Base-by-base conservation (phyloP, 2,888 invertebrate species). In the Morpho helenor region DNA sequence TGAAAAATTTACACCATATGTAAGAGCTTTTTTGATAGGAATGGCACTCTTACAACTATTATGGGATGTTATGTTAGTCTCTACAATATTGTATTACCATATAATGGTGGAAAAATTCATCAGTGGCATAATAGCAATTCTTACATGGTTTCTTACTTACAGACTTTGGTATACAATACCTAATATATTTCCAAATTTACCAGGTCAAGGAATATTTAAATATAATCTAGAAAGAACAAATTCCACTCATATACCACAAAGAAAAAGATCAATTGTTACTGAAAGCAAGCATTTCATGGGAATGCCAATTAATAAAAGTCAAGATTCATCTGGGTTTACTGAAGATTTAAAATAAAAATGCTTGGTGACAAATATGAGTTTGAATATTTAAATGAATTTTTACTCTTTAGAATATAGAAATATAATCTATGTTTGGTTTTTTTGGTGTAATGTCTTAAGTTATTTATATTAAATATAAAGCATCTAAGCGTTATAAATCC, bases 61-160 rank as follows among this genome's bases (percentile, higher is more conserved):
- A n/a, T 98, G 98, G 98, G 98, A 99, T 85, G 92, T 98, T 4
- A 98, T 99, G 98, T 89, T 99, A 50, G 91, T 98, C 4, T 95
- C 95, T 44, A 99, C 99, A 1, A 95, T 97, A 80, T 78, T 99
- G 7, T 99, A 99, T 81, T 99, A 98, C 84, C 99, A 99, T 81
- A 95, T 96, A 52, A 96, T 99, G 95, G 94, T 97, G 39, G 98
- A 99, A 79, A 99, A 99, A 80, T 94, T 99, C 62, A 80, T 97
- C 0, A 98, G 97, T 70, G 97, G 97, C 23, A 91, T 95, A n/a
- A 91, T 96, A 71, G 98, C 98, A 8, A 94, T 98, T 70, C 76
- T 95, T 6, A 95, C 96, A 42, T 99, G 98, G 98, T 98, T 95
- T 88, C 84, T 96, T 31, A 97, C 97, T 0, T 99, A 99, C 79